Evolutionary conservation across 1,140 invertebrate genomes (phyloP), one percentile per base, ranked within the genome.

Genomic region (Ephestia elutella): DNA sequence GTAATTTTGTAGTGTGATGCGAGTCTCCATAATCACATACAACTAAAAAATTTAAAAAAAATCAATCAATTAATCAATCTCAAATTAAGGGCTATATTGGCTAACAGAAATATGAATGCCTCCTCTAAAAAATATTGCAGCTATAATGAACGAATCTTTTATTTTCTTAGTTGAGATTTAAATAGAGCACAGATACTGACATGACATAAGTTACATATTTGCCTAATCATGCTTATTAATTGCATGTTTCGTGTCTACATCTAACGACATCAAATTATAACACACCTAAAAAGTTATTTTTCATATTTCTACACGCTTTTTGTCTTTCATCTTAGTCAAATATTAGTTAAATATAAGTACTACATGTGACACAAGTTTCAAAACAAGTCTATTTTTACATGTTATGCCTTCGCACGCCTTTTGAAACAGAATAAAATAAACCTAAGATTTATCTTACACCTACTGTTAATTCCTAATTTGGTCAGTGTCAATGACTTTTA

Each of bases 401-500:
- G 15, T 44, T 32, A 32, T 32, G 15, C 38, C 38, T 44, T 44
- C 30, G 13, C 15, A 15, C 38, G 38, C 15, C 13, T 44, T 44
- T 44, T 15, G 7, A 17, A 44, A 13, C 13, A 32, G 25, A n/a
- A n/a, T n/a, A n/a, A n/a, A 28, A 28, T 28, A 28, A 8, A 28
- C 8, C 25, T 8, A 32, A 32, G 11, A 44, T 44, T 44, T 4
- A 44, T 44, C 13, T 44, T 44, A 44, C 38, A 15, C 38, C 50
- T 20, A n/a, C n/a, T 1, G 19, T 53, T 53, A 53, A 53, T 21
- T 25, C 50, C 19, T 53, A 50, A 53, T 53, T 20, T 53, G 50
- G 50, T 53, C 50, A 53, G 20, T 25, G 50, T 25, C 21, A 44
- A 44, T 53, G 19, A 25, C 19, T 21, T 18, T 15, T n/a, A 53